Evolutionary conservation across 2,113 vertebrate species (phyloP), one percentile per base, ranked within the genome.

Genomic region (Lampris megalopsis): DNA sequence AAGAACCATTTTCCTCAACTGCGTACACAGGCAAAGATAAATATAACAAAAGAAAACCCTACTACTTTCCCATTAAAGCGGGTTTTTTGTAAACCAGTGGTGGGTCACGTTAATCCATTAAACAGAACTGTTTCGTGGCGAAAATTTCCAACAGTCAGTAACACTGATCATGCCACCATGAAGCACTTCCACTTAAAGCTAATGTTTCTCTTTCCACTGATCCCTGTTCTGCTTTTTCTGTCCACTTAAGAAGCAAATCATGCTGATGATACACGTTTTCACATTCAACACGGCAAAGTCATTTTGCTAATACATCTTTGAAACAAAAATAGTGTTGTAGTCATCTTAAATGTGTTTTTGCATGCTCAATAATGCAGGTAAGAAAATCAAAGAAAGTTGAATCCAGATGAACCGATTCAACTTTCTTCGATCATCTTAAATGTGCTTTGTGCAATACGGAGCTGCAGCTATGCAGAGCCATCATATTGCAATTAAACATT

Each of bases 211-310:
- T n/a, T 56, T 58, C 47, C 36, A 13, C 10, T 1, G 10, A 40
- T 80, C 52, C 65, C 63, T 41, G 65, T 88, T 90, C 82, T 65
- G 59, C 73, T 80, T 86, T 84, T 65, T 65, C 47, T 38, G 9
- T 2, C 6, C 9, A 48, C 67, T 56, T 1, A 3, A 6, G 24
- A 24, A 24, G 24, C 24, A 62, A 13, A 13, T 1, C 9, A 58
- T 40, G 2, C 5, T 1, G 50, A 6, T 38, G 1, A 70, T 24
- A 24, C 24, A 75, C 2, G 11, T 65, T 36, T 13, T 37, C 35
- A 49, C 38, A 5, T 6, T 35, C 1, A 43, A 53, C 5, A 48
- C 36, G 43, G 41, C 2, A 59, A 8, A 63, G 40, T 4, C 41
- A 37, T 40, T 45, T 45, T 45, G 43, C 43, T 45, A 45, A 45